phyloP scores from a whole-genome alignment of 2,113 vertebrate species.

The Burhinus bistriatus region DNA sequence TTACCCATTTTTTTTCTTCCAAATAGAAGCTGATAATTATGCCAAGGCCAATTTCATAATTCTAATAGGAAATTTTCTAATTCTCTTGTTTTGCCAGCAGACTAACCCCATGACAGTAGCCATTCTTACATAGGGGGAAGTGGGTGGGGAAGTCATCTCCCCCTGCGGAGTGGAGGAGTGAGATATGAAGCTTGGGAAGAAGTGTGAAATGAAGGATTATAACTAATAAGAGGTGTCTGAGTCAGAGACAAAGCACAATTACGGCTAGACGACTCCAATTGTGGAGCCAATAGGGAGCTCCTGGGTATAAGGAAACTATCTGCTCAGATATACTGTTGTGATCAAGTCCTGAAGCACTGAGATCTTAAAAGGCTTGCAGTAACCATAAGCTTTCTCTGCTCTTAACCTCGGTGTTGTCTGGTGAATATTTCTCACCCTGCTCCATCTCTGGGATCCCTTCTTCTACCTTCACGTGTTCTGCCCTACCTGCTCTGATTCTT shows the following conservation, averaged over 20 bases:
- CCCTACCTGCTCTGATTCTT: background rate
- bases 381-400: background rate
- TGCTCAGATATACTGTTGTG: background rate
- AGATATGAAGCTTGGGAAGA: background rate
- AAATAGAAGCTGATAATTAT: background rate
- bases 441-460: background rate
- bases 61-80: background rate
- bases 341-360: background rate
- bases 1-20: background rate
- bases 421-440: background rate
- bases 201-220: background rate
- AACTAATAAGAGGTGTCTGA: background rate
- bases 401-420: background rate
- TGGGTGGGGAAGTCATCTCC: rapidly evolving
- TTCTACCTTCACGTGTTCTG: background rate
- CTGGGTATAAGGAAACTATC: background rate
- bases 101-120: background rate
- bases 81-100: background rate
- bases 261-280: background rate
- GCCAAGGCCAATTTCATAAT: background rate
- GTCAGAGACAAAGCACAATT: background rate
- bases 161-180: background rate
- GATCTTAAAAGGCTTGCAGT: background rate
- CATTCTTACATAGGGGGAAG: rapidly evolving
- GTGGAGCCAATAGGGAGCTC: background rate